These are phyloP conservation scores for Dasyurus viverrinus DNA, from an alignment of 2,113 vertebrate species.

Conservation along the genomic window DNA sequence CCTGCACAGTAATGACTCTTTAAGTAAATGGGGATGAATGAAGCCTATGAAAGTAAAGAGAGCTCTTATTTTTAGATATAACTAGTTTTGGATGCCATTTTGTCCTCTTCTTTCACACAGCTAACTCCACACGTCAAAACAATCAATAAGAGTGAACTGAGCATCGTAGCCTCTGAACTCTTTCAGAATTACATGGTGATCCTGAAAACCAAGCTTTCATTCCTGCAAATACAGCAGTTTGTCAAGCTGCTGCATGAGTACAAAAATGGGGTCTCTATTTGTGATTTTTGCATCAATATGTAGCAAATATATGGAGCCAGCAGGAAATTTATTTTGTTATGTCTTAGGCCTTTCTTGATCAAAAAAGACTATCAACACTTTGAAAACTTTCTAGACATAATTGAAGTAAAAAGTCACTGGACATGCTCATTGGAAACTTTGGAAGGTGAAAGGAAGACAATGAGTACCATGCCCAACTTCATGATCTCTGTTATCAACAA, in stretches of 20 bases:
- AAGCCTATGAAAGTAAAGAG: too few relatives aligned
- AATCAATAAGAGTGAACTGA: slow-evolving; percentile 94
- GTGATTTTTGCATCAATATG: slow-evolving; percentile 98
- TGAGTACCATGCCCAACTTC: slow-evolving; percentile 90
- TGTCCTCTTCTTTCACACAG: slow-evolving; percentile 84
- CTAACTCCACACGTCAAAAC: slow-evolving; percentile 89
- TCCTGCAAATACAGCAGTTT: slow-evolving; percentile 98
- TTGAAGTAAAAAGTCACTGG: slow-evolving; percentile 95
- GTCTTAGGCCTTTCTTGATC: slow-evolving; percentile 96
- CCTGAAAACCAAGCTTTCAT: slow-evolving; percentile 95
- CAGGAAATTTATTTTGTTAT: slow-evolving; percentile 97
- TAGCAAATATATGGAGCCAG: slow-evolving; percentile 98
- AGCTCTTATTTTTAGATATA: slow-evolving; percentile 87
- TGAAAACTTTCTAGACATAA: slow-evolving; percentile 98
- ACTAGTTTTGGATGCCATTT: slow-evolving; percentile 84
- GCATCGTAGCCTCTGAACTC: slow-evolving; percentile 93
- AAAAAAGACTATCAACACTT: slow-evolving; percentile 94
- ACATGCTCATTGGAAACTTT: slow-evolving; percentile 98
- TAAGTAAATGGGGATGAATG: too few relatives aligned
- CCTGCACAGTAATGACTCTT: slow-evolving; percentile 85
- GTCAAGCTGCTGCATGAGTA: slow-evolving; percentile 95
- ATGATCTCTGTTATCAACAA: slow-evolving; percentile 99
- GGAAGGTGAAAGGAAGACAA: slow-evolving; percentile 91
- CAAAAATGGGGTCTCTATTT: slow-evolving; percentile 94
- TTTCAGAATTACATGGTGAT: slow-evolving; percentile 99